Base-by-base conservation (phyloP, 1,140 invertebrate genomes). In the Bombus picipes region DNA sequence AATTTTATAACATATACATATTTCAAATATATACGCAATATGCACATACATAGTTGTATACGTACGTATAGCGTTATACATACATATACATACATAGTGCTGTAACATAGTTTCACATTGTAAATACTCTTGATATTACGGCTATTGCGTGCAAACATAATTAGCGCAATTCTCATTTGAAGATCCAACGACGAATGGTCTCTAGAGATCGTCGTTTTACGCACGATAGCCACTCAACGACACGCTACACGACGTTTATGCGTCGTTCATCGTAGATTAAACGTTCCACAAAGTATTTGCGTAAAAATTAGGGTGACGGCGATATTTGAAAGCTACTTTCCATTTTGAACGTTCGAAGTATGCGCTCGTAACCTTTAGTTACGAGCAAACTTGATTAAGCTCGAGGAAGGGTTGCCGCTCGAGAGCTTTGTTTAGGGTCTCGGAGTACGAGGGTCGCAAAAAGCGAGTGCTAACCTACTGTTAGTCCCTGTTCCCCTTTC, bases 381-480 rank as follows among this genome's bases (percentile, higher is more conserved):
- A 59, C 53, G 53, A 59, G 74, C 34, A 39, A 59, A 76, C 74
- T 76, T 37, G 74, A 76, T 76, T 76, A 76, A 39, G 34, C 53
- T 28, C 34, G 5, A 28, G 1, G 74, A 76, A 39, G 59, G 47
- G 74, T 59, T 59, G 53, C 53, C 74, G 34, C 34, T 37, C 34
- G 53, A 76, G 41, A 76, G 74, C 53, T 76, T 59, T 59, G 53
- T 76, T 59, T 76, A 59, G 74, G 34, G 34, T 39, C 15, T 32
- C 25, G 34, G 25, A 28, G 34, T 25, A 57, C 47, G 47, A 39
- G 74, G 74, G 53, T 59, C 25, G 32, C 18, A n/a, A 53, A 18
- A 25, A 22, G 32, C 47, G 25, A 76, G 25, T 8, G 47, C 47
- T 53, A 53, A 53, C 47, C 18, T 53, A 34, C 65, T n/a, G 34